Percentiles rank a stretch among this genome's conserved stretches.
Conservation (phyloP, 2,888 invertebrate genomes). For the Macrophya annulata region DNA sequence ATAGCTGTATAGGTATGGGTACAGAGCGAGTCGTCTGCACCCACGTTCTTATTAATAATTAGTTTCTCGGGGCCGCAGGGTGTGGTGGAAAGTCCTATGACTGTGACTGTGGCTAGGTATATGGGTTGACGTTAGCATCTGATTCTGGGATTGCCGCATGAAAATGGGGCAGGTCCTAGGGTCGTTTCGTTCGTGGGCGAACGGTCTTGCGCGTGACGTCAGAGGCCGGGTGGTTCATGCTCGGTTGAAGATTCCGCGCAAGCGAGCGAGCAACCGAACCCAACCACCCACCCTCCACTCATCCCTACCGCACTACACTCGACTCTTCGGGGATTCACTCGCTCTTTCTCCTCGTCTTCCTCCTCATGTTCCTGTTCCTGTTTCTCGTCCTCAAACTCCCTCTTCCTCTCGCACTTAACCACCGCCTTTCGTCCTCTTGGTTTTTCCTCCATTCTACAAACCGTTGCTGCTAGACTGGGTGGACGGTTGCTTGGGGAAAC, state of each 20-base stretch:
- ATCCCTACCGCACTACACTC: conserved; percentile 19
- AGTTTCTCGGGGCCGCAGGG: not conserved
- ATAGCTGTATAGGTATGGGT: not conserved
- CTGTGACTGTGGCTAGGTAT: too few relatives aligned
- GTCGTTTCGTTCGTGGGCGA: conserved; percentile 44
- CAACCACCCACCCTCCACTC: conserved; percentile 10
- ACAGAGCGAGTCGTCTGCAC: not conserved
- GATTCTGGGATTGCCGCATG: conserved; percentile 46
- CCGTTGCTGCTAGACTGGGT: conserved; percentile 13
- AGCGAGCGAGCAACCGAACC: conserved; percentile 52
- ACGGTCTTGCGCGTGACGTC: conserved; percentile 52
- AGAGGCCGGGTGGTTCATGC: conserved; percentile 50
- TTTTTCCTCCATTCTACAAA: not conserved
- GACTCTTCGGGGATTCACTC: conserved; percentile 31
- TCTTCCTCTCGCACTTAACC: not conserved
- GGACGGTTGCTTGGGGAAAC: conserved; percentile 28
- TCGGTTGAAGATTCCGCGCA: conserved; percentile 53
- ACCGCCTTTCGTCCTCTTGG: not conserved
- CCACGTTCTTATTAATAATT: conserved; percentile 33
- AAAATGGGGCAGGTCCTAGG: conserved; percentile 45
- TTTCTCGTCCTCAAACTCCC: not conserved
- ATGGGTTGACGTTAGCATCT: conserved; percentile 40
- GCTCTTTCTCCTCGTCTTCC: conserved; percentile 6
- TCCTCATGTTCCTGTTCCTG: not conserved
- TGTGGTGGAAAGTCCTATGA: not conserved